phyloP scores from a whole-genome alignment of 2,113 vertebrate species.

The Pleuronectes platessa region DNA sequence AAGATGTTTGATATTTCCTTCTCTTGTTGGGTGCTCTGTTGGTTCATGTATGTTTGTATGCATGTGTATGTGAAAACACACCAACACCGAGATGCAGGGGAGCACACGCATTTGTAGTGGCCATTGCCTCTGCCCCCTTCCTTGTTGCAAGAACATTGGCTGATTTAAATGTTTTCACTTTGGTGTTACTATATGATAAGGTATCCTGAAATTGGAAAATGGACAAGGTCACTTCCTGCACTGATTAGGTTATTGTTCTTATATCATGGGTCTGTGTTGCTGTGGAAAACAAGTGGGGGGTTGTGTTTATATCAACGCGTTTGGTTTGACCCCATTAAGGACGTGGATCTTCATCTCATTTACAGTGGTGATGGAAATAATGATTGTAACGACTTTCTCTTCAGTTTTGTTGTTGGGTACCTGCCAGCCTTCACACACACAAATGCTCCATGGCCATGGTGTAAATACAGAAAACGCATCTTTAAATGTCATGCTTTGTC shows the following conservation, averaged over 20 bases:
- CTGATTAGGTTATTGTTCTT: too few relatives aligned
- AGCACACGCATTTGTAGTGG: neutral
- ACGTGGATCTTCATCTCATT: neutral
- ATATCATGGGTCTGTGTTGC: neutral
- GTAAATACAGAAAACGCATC: too few relatives aligned
- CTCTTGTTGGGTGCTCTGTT: neutral
- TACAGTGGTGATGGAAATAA: neutral
- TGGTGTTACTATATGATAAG: too few relatives aligned
- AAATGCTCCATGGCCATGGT: neutral
- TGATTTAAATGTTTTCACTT: neutral
- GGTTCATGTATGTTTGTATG: neutral
- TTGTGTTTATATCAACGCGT: neutral
- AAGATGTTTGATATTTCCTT: conserved; percentile 3
- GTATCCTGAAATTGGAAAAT: too few relatives aligned
- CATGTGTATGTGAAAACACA: neutral
- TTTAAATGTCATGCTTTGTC: too few relatives aligned
- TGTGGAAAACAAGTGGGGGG: too few relatives aligned
- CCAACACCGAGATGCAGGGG: neutral
- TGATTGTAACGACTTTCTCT: neutral
- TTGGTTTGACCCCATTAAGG: neutral
- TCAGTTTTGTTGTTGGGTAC: neutral
- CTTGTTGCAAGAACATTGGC: neutral
- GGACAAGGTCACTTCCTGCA: neutral
- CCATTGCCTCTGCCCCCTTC: too few relatives aligned
- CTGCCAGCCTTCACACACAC: neutral